These are phyloP conservation scores for Agapetus fuscipes DNA, from an alignment of 2,888 invertebrate genomes.

Conservation along the genomic window DNA sequence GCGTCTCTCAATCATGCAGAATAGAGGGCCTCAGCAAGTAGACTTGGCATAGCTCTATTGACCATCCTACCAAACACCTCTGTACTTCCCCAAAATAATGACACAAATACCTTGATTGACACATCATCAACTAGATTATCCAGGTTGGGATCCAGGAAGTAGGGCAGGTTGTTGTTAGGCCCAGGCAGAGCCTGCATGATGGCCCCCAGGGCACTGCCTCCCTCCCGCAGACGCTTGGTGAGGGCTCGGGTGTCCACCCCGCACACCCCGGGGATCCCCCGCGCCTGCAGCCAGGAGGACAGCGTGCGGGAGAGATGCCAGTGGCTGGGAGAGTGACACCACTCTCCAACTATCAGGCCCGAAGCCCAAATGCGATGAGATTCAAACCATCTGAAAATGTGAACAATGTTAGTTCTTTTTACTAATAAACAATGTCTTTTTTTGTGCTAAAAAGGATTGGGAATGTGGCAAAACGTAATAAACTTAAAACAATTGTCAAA, in stretches of 20 bases:
- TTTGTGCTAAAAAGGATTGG: no score
- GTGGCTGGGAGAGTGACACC: conserved; percentile 80
- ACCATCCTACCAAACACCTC: no score
- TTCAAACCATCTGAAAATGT: conserved; percentile 74
- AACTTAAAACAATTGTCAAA: no score
- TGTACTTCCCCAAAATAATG: no score
- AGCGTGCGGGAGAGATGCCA: conserved; percentile 78
- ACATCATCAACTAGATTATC: conserved; percentile 89
- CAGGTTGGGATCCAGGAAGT: conserved; percentile 72
- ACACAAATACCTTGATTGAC: conserved; percentile 67
- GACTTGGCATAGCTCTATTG: no score
- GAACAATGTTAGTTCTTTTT: no score
- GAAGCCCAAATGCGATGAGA: conserved; percentile 86
- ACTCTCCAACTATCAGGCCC: conserved; percentile 85
- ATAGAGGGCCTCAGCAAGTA: no score
- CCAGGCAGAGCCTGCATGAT: conserved; percentile 50
- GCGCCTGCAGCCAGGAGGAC: conserved; percentile 71
- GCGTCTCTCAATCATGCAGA: no score
- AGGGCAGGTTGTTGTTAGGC: conserved; percentile 30
- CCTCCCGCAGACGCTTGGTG: conserved; percentile 83
- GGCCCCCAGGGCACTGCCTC: conserved; percentile 72
- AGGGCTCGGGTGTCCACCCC: conserved; percentile 90
- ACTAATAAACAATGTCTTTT: no score
- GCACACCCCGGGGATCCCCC: conserved; percentile 77
- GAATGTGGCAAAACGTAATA: no score